These are phyloP conservation scores for Argyra leucocephala DNA, from an alignment of 2,888 invertebrate species.

Conservation along the genomic window DNA sequence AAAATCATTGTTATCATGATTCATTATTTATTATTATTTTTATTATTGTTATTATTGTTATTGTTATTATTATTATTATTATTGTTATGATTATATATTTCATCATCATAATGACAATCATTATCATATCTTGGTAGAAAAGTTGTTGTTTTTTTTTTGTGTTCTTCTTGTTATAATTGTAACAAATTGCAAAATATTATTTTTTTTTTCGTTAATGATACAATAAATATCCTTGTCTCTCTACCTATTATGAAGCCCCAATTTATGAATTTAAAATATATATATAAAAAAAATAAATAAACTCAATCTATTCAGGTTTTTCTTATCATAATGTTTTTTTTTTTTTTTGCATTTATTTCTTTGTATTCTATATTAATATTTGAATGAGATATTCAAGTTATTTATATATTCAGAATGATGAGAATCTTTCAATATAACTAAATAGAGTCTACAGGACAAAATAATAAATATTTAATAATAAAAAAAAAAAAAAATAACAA, in stretches of 20 bases:
- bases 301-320: no score
- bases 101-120: neutral
- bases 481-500: neutral
- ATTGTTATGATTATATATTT: neutral
- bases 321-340: no score
- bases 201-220: neutral
- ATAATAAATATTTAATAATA: neutral
- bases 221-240: neutral
- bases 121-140: neutral
- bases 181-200: neutral
- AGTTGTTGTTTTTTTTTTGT: no score
- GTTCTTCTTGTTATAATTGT: no score
- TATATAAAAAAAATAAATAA: no score
- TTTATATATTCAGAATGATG: neutral
- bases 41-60: neutral
- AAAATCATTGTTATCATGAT: slow-evolving; percentile 2
- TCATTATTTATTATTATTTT: neutral
- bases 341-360: no score
- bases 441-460: neutral
- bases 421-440: neutral
- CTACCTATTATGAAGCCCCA: no score
- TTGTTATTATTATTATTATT: neutral
- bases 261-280: no score
- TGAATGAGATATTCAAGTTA: neutral
- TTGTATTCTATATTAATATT: neutral